Conservation (phyloP, 2,113 vertebrate genomes). For the Hemiscyllium ocellatum region DNA sequence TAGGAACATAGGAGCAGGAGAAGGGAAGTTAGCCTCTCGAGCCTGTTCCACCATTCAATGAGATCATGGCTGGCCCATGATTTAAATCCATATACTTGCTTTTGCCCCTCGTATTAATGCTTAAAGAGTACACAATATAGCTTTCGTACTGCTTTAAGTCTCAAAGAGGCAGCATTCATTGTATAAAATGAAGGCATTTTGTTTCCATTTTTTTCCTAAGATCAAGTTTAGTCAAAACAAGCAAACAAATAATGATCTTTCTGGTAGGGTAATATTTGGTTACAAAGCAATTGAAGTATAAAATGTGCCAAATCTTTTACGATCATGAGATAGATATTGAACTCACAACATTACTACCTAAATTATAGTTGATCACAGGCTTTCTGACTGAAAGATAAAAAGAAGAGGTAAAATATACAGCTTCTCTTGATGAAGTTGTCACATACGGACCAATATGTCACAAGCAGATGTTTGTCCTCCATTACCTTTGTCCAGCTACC, state of each 20-base stretch:
- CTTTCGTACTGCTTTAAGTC: background rate
- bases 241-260: background rate
- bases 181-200: background rate
- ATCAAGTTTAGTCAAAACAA: background rate
- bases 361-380: background rate
- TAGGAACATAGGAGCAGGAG: no score
- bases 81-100: no score
- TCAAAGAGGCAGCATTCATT: background rate
- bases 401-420: background rate
- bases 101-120: background rate
- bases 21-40: no score
- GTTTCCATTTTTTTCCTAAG: background rate
- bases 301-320: background rate
- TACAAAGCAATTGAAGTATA: background rate
- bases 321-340: background rate
- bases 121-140: background rate
- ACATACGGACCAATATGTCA: background rate
- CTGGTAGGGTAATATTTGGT: background rate
- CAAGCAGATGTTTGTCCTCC: background rate
- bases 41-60: no score
- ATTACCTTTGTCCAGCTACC: background rate
- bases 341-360: background rate
- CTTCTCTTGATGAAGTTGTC: background rate
- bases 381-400: constrained; percentile 4
- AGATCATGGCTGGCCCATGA: no score